A percentile compares a stretch with the other conserved stretches of the same genome.
These are phyloP conservation scores for Plagiodera versicolora DNA, from an alignment of 2,888 invertebrate genomes.

Conservation along the genomic window DNA sequence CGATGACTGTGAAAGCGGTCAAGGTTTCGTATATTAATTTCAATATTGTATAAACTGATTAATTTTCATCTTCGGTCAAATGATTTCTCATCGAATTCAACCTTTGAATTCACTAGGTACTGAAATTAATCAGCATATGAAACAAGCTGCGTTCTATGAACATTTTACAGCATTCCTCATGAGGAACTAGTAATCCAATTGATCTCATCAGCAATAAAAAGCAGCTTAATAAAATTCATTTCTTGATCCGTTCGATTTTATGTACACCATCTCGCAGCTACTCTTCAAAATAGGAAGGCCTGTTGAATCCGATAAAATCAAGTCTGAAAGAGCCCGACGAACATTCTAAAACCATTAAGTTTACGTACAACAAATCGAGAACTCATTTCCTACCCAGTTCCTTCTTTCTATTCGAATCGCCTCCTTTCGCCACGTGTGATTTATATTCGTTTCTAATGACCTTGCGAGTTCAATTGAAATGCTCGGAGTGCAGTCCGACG, in stretches of 20 bases:
- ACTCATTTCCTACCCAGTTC: slow-evolving; percentile 25
- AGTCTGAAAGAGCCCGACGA: slow-evolving; percentile 25
- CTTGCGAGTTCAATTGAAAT: slow-evolving; percentile 8
- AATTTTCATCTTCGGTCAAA: no score
- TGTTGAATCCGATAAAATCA: slow-evolving; percentile 27
- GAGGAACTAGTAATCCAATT: no score
- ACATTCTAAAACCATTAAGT: slow-evolving; percentile 29
- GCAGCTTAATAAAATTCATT: not conserved
- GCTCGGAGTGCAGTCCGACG: not conserved
- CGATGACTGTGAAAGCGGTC: no score
- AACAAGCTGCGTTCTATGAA: no score
- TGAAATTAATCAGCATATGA: no score
- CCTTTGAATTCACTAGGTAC: no score
- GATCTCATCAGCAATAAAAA: not conserved
- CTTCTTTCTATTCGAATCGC: slow-evolving; percentile 18
- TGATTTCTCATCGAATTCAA: no score
- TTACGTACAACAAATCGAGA: slow-evolving; percentile 27
- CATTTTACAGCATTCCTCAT: no score
- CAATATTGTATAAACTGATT: no score
- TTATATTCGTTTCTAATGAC: slow-evolving; percentile 12
- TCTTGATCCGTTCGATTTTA: not conserved
- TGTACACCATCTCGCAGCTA: not conserved
- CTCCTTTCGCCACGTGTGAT: slow-evolving; percentile 21
- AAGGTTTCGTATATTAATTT: no score
- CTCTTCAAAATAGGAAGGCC: slow-evolving; percentile 18